These are phyloP conservation scores for Xiphias gladius DNA, from an alignment of 2,113 vertebrate genomes.

Conservation along the genomic window DNA sequence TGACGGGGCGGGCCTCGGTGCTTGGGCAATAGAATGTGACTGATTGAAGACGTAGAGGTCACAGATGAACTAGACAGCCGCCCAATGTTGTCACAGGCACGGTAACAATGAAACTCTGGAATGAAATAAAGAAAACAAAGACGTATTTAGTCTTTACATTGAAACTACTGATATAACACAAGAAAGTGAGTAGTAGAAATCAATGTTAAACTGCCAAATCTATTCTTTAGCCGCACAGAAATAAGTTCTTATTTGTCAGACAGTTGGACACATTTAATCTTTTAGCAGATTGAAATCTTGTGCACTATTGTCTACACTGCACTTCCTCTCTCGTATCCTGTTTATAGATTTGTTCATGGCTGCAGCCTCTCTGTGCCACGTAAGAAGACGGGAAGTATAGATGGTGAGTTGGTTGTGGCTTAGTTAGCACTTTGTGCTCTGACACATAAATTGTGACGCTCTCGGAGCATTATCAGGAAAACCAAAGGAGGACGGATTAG, in stretches of 20 bases:
- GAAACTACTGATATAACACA: too few relatives aligned
- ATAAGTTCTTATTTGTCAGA: too few relatives aligned
- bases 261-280: background rate
- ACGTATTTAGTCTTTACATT: too few relatives aligned
- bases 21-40: conserved; percentile 24
- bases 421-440: background rate
- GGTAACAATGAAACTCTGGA: background rate
- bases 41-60: background rate
- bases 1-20: too few relatives aligned
- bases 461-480: too few relatives aligned
- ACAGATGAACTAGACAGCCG: background rate
- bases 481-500: too few relatives aligned
- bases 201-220: too few relatives aligned
- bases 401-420: background rate
- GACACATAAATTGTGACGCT: background rate
- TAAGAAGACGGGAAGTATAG: background rate
- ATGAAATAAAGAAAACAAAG: too few relatives aligned
- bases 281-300: background rate
- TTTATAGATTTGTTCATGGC: background rate
- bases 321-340: conserved; percentile 10
- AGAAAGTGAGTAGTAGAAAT: too few relatives aligned
- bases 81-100: background rate
- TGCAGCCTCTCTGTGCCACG: background rate
- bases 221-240: background rate
- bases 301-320: background rate